phyloP scores from a whole-genome alignment of 2,113 vertebrate genomes.

The Hassar affinis region DNA sequence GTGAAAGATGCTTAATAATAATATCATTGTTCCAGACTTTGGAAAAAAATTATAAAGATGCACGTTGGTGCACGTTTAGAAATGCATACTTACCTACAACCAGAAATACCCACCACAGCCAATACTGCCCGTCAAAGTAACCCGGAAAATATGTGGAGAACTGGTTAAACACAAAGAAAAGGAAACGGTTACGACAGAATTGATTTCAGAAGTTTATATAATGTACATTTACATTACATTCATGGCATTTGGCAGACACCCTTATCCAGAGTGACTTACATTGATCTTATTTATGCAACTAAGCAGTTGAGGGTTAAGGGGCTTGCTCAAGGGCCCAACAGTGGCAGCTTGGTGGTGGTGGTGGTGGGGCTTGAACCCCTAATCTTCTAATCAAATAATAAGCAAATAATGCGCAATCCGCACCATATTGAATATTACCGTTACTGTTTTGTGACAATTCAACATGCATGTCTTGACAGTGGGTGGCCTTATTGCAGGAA shows the following conservation, averaged over 20 bases:
- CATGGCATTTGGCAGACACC: no score
- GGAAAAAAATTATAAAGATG: neutral
- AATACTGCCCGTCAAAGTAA: constrained; percentile 98
- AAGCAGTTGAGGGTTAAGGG: no score
- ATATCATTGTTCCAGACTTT: no score
- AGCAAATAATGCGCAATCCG: neutral
- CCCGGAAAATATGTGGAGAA: constrained; percentile 97
- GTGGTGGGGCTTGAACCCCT: no score
- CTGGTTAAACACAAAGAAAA: constrained; percentile 63
- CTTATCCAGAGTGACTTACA: no score
- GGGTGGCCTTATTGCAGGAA: neutral
- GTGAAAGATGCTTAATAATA: neutral
- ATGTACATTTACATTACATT: no score
- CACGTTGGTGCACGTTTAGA: neutral
- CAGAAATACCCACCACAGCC: constrained; percentile 99
- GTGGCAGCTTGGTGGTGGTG: no score
- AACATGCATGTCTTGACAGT: neutral
- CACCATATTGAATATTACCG: neutral
- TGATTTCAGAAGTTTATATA: neutral
- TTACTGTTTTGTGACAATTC: neutral
- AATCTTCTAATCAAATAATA: no score
- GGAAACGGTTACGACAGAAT: neutral
- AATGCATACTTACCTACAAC: constrained; percentile 85
- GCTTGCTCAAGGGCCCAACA: no score
- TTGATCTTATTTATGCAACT: no score